Evolutionary conservation across 1,140 invertebrate genomes (phyloP), one percentile per base, ranked within the genome.

Genomic region (Stegodyphus mimosarum): DNA sequence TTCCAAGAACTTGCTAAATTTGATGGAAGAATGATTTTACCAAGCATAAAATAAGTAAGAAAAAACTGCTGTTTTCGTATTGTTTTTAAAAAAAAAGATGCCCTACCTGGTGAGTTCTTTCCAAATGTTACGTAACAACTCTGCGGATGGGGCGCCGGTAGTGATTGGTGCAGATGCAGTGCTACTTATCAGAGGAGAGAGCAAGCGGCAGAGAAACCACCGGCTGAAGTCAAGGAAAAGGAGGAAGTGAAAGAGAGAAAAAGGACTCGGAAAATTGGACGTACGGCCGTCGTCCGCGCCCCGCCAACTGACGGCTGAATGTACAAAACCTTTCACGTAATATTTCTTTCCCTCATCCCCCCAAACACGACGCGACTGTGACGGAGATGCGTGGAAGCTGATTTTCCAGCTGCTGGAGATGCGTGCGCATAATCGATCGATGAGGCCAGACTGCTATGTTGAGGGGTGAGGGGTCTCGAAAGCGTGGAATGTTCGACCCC

Each of bases 341-440:
- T 33, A 33, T 33, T 33, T 33, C 33, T 33, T 33, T 33, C 55
- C 55, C 9, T 15, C 55, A 60, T 11, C 55, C 55, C 9, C 55
- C 55, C 55, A 15, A 9, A 15, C 55, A 11, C 55, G 55, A 60
- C 15, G 55, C 74, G 18, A 48, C 74, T 15, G 55, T 77, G 74
- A 77, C 63, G 74, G 55, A 77, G 74, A 49, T 77, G 74, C 74
- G 74, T 66, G 74, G 55, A 33, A 33, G 33, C 33, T 33, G 33
- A 33, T 33, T 33, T 33, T 33, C 33, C n/a, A 66, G n/a, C 11
- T n/a, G 15, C 11, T 5, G 9, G 5, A 11, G 15, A 60, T 77
- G 60, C 74, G 74, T 51, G 74, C 74, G 66, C 66, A 69, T 9
- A n/a, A 33, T 33, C 66, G 66, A 69, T 69, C 66, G 66, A 69